Evolutionary conservation across 1,140 invertebrate genomes (phyloP).

Genomic region (Calephelis nemesis): DNA sequence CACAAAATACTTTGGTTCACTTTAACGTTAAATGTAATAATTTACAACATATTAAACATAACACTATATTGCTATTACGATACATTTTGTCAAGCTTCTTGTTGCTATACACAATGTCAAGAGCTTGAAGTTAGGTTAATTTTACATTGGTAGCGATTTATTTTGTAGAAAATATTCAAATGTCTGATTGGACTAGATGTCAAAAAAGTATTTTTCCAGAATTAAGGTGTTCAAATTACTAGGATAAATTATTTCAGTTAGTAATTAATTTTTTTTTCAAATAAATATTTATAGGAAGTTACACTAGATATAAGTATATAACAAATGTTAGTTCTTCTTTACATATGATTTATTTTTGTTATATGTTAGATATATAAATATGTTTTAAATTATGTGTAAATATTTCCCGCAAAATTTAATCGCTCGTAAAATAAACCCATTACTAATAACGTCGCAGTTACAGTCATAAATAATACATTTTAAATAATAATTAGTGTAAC

Average conservation of each 20-base stretch:
- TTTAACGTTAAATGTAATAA: slow-evolving; percentile 51
- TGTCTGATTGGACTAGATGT: too few relatives aligned
- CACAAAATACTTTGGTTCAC: slow-evolving; percentile 70
- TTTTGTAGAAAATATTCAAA: neutral
- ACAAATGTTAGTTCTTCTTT: too few relatives aligned
- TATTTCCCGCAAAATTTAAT: neutral
- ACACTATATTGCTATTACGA: slow-evolving; percentile 15
- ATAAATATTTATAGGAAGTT: too few relatives aligned
- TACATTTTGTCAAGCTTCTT: slow-evolving; percentile 9
- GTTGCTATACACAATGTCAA: slow-evolving; percentile 13
- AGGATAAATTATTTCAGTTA: too few relatives aligned
- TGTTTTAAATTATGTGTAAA: too few relatives aligned
- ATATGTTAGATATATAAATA: too few relatives aligned
- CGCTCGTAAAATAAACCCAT: neutral
- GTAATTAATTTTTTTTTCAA: too few relatives aligned
- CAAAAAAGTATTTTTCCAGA: too few relatives aligned
- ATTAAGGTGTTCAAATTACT: too few relatives aligned
- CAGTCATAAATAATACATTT: slow-evolving; percentile 13
- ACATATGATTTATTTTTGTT: too few relatives aligned
- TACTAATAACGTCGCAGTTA: neutral
- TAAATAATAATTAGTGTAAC: slow-evolving; percentile 13
- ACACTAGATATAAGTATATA: too few relatives aligned
- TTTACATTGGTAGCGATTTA: neutral
- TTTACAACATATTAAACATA: slow-evolving; percentile 42
- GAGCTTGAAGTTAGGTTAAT: neutral